Base-by-base conservation (phyloP, 2,113 vertebrate genomes). In the Cacatua alba region DNA sequence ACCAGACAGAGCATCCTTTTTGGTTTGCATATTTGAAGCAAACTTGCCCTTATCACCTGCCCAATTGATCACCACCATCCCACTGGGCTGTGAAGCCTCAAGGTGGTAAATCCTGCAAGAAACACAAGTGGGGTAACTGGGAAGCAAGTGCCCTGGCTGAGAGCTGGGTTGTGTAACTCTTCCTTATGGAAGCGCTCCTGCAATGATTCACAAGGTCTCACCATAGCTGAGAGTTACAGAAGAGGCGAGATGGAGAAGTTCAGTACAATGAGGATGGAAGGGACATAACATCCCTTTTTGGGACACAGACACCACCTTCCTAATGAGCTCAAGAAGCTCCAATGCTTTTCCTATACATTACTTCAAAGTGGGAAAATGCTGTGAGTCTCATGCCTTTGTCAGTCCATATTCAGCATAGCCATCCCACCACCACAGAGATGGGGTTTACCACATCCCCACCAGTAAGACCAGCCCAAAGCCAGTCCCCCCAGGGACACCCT, bases 41-140 rank as follows among this genome's bases (percentile, higher is more conserved):
- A 48, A n/a, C 5, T 8, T 25, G 19, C 25, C n/a, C 18, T 70
- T 17, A 35, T 25, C 69, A 64, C 35, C 77, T 69, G 37, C n/a
- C 14, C 10, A 1, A 1, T 31, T 75, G 23, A 17, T 15, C 41
- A 59, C 4, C 65, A 72, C 46, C 48, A 41, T 11, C 74, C 37
- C 55, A 17, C 26, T 19, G 39, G 37, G 46, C 28, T 75, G 33
- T 15, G 20, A 24, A 53, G 51, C 24, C 19, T 57, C 28, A 35
- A 0, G 5, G 7, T 4, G 25, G 5, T 4, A 44, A 84, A 63
- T 51, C 19, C 55, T 48, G 13, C 37, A 67, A 82, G 24, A 70
- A 70, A 46, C 28, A 2, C 0, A 4, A 55, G 10, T 5, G 12
- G 31, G 18, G 29, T 20, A 51, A 52, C 4, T 4, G 1, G 33